Evolutionary conservation across 1,140 invertebrate species (phyloP), one percentile per base, ranked within the genome.

Genomic region (Bacillus rossius): DNA sequence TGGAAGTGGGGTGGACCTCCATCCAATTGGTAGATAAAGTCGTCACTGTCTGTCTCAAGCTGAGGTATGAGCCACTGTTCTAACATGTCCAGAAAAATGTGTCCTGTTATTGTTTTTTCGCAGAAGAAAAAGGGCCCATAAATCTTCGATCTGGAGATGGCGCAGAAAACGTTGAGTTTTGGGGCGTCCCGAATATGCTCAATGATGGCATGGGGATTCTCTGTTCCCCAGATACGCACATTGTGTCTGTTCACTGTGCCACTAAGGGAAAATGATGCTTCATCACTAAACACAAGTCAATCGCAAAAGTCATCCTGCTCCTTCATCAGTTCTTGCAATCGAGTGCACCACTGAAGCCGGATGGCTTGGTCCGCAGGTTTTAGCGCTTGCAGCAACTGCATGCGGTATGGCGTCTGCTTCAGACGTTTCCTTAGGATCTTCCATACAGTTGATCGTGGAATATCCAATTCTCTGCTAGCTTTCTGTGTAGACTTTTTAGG

Each of bases 401-500:
- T 7, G 26, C 45, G 48, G 34, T 51, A 61, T 0, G 54, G 34
- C 26, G 41, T 59, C 34, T 45, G 22, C 40, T 43, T 10, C 61
- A 61, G 47, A 40, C 60, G 10, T 55, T 55, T 55, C 26, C 52
- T 29, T 51, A 61, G 37, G 19, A 61, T 55, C 38, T 51, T 58
- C 60, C 60, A 52, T 38, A 61, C 55, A 38, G 55, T 62, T 37
- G 61, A 34, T 37, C 59, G 57, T 25, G 57, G 4, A 55, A 62
- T 55, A 52, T 52, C 42, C 40, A 62, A 52, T 40, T 59, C 61
- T 55, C 50, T 54, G 34, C 43, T 62, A 37, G 57, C 50, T 59
- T 37, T 55, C 17, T 34, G 53, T 16, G 42, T 59, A 26, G 57
- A 62, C 57, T 59, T 62, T 34, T 34, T 20, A 2, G 17, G 55